Conservation (phyloP, 2,797 vertebrate species). For the Liparis tanakae region DNA sequence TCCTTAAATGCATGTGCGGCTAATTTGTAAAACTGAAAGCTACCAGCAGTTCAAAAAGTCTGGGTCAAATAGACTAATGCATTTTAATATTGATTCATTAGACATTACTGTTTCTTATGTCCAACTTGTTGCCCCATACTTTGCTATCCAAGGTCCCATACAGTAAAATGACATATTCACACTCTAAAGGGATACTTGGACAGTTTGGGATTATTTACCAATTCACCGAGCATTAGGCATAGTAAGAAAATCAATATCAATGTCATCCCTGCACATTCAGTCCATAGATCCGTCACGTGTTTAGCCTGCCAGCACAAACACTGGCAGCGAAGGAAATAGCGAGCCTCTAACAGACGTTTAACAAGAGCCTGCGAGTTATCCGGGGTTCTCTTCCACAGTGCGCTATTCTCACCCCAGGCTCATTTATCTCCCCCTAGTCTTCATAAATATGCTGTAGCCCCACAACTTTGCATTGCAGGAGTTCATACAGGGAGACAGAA, state of each 20-base stretch:
- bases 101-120: background rate
- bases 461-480: constrained; percentile 53
- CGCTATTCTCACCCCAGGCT: constrained; percentile 32
- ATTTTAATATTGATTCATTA: background rate
- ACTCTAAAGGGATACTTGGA: constrained; percentile 27
- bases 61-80: background rate
- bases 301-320: constrained; percentile 48
- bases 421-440: constrained; percentile 54
- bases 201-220: constrained; percentile 43
- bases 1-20: constrained; percentile 1
- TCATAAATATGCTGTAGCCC: constrained; percentile 44
- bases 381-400: constrained; percentile 30
- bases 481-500: constrained; percentile 31
- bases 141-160: background rate
- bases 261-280: constrained; percentile 50
- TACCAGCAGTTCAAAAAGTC: constrained; percentile 2
- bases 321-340: constrained; percentile 29
- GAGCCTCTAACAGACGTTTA: constrained; percentile 24
- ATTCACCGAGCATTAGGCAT: constrained; percentile 32
- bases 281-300: constrained; percentile 40
- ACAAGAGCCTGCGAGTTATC: constrained; percentile 31
- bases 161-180: constrained; percentile 9
- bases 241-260: constrained; percentile 48
- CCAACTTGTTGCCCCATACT: background rate
- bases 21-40: constrained; percentile 5